Conservation (phyloP, 1,140 invertebrate species). For the Tetraneura akinire region DNA sequence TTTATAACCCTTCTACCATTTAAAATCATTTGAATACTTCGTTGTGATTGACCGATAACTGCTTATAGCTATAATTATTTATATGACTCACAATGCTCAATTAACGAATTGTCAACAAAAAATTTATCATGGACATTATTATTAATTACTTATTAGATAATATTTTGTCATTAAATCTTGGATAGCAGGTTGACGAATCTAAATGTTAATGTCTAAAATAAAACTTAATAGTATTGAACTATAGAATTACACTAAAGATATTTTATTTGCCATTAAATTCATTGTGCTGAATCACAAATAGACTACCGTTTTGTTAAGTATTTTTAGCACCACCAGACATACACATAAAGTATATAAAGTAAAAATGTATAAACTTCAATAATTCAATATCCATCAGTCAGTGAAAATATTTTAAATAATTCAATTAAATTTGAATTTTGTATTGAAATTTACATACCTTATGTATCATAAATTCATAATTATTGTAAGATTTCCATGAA, state of each 20-base stretch:
- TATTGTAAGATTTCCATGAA: not conserved
- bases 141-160: not conserved
- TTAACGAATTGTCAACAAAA: conserved; percentile 28
- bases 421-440: no score
- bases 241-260: not conserved
- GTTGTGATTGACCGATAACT: not conserved
- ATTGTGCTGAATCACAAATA: not conserved
- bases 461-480: not conserved
- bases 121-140: not conserved
- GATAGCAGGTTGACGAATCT: not conserved
- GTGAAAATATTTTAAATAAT: not conserved
- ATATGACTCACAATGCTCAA: conserved; percentile 17
- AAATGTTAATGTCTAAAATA: not conserved
- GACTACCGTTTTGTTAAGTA: not conserved
- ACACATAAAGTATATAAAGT: not conserved
- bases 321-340: not conserved
- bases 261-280: not conserved
- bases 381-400: no score
- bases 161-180: not conserved
- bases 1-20: not conserved
- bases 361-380: not conserved
- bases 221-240: not conserved
- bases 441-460: not conserved
- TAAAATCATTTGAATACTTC: not conserved
- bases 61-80: not conserved